Base-by-base conservation (phyloP, 2,888 invertebrate species). In the Sesia bembeciformis region DNA sequence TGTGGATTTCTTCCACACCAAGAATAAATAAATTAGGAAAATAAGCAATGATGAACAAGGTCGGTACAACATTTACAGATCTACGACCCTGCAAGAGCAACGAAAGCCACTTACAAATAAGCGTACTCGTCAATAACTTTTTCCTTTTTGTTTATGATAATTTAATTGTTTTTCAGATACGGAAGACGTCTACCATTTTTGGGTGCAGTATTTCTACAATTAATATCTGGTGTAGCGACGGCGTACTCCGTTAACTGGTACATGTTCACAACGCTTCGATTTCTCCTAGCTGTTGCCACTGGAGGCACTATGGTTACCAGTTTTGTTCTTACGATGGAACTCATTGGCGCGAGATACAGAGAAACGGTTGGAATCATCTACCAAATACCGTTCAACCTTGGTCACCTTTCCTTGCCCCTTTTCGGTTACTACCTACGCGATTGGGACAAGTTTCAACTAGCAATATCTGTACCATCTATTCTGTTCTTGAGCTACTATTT, bases 271-370 rank as follows among this genome's bases (percentile, higher is more conserved):
- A 56, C 93, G 0, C 89, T 94, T 52, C 89, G 95, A 50, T 94
- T 95, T 70, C 68, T 95, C 38, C 91, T 93, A 7, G 95, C 94
- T 0, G 88, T 94, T 39, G 94, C 94, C 5, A 95, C 95, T 1
- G 95, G 95, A 51, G 96, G 96, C 43, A 94, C 94, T 0, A 96
- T 96, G 94, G 93, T 95, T 53, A 95, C 94, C 51, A 93, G 93
- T 69, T 94, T 94, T 61, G 93, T 93, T 3, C 82, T 93, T 4
- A 90, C 91, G 5, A 93, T 93, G 93, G 94, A 94, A 72, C 76
- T 93, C 39, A 90, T 93, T 54, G 93, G 93, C 0, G 78, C 90
- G 0, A 86, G 84, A 64, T 90, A 89, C 63, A 86, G 92, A 61
- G 92, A 91, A 3, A 94, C 95, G 87, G 93, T 95, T 49, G 94